Conservation (phyloP, 2,888 invertebrate species). For the Syrphus vitripennis region DNA sequence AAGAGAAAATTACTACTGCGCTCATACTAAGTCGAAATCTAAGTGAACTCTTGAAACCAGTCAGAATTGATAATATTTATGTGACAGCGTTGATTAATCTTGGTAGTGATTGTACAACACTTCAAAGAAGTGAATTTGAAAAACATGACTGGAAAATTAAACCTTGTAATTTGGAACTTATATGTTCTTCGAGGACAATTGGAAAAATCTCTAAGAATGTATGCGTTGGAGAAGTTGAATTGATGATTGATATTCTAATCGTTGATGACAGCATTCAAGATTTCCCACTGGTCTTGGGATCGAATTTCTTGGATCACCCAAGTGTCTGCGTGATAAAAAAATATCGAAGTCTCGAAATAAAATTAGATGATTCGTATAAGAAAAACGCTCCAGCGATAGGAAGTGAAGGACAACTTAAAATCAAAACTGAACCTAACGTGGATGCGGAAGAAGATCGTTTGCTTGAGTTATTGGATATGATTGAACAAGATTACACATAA, state of each 20-base stretch:
- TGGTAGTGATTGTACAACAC: slow-evolving; percentile 35
- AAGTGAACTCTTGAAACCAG: slow-evolving; percentile 22
- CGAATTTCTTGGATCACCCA: slow-evolving; percentile 28
- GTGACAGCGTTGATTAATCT: slow-evolving; percentile 23
- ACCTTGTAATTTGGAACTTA: slow-evolving; percentile 4
- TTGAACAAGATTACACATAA: neutral
- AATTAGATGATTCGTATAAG: neutral
- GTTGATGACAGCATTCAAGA: slow-evolving; percentile 33
- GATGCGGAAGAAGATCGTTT: neutral
- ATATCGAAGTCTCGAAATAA: slow-evolving; percentile 13
- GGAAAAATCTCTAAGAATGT: slow-evolving; percentile 36
- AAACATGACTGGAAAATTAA: slow-evolving; percentile 39
- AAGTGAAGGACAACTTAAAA: neutral
- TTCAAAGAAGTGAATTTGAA: slow-evolving; percentile 20
- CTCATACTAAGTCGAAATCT: neutral
- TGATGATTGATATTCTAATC: slow-evolving; percentile 26
- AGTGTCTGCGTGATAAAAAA: slow-evolving; percentile 11
- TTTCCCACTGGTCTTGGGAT: slow-evolving; percentile 10
- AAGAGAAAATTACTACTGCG: neutral
- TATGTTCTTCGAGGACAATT: neutral
- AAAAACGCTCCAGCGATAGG: neutral
- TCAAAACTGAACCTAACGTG: neutral
- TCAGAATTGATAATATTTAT: neutral
- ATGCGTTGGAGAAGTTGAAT: neutral
- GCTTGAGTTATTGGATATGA: neutral